Evolutionary conservation across 92 coral and sea anemone species (phyloP).

Genomic region (Palythoa grandis): DNA sequence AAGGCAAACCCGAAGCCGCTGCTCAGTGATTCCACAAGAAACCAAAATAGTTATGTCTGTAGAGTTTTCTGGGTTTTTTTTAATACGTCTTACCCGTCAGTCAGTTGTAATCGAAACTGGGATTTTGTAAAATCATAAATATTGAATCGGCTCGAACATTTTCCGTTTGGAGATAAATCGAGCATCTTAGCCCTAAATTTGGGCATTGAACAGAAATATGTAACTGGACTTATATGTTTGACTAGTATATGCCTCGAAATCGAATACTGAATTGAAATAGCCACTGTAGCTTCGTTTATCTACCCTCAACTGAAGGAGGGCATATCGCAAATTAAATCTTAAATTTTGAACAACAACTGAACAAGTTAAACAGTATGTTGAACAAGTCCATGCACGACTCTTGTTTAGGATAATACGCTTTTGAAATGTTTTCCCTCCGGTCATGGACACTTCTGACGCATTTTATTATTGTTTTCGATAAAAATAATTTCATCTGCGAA

Average conservation of each 20-base stretch:
- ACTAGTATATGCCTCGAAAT: background rate
- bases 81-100: background rate
- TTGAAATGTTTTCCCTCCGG: no score
- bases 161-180: conserved; percentile 4
- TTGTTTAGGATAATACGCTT: no score
- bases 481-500: background rate
- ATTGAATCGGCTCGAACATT: background rate
- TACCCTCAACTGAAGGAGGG: no score
- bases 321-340: no score
- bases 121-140: background rate
- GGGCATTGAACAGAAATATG: background rate
- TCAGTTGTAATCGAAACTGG: background rate
- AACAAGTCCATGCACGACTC: no score
- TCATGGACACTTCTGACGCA: no score
- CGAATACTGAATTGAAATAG: background rate
- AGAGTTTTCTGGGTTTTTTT: background rate
- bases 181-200: background rate
- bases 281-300: no score
- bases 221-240: background rate
- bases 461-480: no score
- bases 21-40: background rate
- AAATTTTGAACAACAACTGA: no score
- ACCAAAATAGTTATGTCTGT: background rate
- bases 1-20: no score
- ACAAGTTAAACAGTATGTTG: no score